Evolutionary conservation across 2,797 vertebrate species (phyloP).

Genomic region (Nyctibius grandis): DNA sequence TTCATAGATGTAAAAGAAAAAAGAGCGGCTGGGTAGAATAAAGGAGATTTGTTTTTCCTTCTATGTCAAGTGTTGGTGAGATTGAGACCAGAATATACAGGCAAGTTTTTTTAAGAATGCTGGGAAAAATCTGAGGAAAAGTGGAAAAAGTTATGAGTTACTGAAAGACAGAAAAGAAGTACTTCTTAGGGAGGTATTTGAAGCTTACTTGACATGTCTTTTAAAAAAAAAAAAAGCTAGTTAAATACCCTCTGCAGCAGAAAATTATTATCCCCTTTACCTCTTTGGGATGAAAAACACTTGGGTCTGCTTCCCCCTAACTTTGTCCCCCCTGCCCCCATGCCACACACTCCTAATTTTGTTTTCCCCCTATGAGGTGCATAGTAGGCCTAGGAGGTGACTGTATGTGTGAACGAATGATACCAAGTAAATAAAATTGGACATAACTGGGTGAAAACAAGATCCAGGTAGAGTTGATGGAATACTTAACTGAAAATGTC

Average conservation of each 20-base stretch:
- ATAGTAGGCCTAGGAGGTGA: neutral
- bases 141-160: neutral
- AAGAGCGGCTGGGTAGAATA: neutral
- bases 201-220: neutral
- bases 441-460: neutral
- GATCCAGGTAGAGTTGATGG: neutral
- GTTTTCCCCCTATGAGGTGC: neutral
- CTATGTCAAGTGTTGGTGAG: neutral
- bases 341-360: neutral
- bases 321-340: fast-evolving
- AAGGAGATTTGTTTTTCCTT: neutral
- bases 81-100: neutral
- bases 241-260: neutral
- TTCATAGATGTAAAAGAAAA: neutral
- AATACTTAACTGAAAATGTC: neutral
- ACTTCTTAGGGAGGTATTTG: neutral
- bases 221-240: neutral
- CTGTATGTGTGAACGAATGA: neutral
- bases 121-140: neutral
- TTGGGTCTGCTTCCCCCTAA: neutral
- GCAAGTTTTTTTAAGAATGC: neutral
- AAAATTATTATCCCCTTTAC: neutral
- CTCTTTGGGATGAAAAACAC: neutral
- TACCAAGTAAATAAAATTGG: neutral
- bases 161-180: neutral